phyloP scores from a whole-genome alignment of 2,888 invertebrate genomes.

The Carterocephalus palaemon region DNA sequence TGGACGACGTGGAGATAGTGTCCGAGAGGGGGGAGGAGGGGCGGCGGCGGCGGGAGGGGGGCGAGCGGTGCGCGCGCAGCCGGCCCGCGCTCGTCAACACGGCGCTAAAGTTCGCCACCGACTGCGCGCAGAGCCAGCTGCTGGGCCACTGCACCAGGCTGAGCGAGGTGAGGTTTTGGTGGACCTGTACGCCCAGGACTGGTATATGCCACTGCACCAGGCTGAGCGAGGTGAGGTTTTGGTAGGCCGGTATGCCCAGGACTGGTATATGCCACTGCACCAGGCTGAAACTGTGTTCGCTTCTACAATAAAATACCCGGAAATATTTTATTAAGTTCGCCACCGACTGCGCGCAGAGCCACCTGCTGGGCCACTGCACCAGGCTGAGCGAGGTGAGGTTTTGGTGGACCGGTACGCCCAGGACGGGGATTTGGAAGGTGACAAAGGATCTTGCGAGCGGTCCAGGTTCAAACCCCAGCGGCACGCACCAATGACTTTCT shows the following conservation, averaged over 20 bases:
- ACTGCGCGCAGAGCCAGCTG: conserved; percentile 68
- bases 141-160: conserved; percentile 72
- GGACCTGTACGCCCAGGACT: conserved; percentile 74
- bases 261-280: no score
- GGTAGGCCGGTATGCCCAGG: no score
- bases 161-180: conserved; percentile 77
- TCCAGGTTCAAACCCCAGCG: no score
- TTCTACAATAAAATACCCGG: no score
- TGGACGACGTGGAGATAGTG: conserved; percentile 50
- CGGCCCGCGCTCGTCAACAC: conserved; percentile 55
- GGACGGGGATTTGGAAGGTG: no score
- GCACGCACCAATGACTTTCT: no score
- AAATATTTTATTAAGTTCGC: no score
- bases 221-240: no score
- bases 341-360: conserved; percentile 67
- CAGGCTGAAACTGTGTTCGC: no score
- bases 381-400: conserved; percentile 68
- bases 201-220: no score
- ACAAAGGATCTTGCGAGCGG: no score
- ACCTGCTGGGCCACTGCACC: conserved; percentile 72
- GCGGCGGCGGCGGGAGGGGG: conserved; percentile 34
- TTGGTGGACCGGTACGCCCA: conserved; percentile 79
- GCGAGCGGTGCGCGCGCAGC: conserved; percentile 48
- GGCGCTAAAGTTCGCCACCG: conserved; percentile 68
- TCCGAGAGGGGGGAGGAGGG: conserved; percentile 32